Conservation (phyloP, 2,113 vertebrate genomes). For the Elanoides forficatus region DNA sequence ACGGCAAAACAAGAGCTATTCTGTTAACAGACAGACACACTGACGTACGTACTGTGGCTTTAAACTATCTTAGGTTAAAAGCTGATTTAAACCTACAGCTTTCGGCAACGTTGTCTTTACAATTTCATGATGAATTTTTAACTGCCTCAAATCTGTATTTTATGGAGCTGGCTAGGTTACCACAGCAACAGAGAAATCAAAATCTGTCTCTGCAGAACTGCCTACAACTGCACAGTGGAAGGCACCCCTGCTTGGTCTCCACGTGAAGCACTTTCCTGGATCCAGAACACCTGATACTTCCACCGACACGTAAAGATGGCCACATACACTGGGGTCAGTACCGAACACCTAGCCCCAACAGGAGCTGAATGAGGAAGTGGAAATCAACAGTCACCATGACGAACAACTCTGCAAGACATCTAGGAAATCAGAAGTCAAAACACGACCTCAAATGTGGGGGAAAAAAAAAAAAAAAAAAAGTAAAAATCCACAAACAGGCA, state of each 20-base stretch:
- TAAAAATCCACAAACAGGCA: not conserved
- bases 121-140: not conserved
- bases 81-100: not conserved
- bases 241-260: not conserved
- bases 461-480: not conserved
- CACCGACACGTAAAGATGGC: rapidly evolving
- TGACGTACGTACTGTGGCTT: not conserved
- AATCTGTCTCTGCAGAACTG: not conserved
- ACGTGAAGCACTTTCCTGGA: not conserved
- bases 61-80: not conserved
- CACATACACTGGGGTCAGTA: not conserved
- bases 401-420: not conserved
- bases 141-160: not conserved
- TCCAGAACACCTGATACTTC: not conserved
- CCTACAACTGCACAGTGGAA: not conserved
- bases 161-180: not conserved
- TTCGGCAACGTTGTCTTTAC: not conserved
- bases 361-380: not conserved
- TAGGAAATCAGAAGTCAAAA: not conserved
- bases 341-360: not conserved
- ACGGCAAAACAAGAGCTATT: not conserved
- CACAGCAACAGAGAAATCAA: not conserved
- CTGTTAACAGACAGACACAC: not conserved
- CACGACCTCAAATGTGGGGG: not conserved
- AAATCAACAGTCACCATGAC: not conserved